Percentiles rank a stretch among this genome's conserved stretches.
Conservation (phyloP, 2,888 invertebrate genomes). For the Panopea generosa region DNA sequence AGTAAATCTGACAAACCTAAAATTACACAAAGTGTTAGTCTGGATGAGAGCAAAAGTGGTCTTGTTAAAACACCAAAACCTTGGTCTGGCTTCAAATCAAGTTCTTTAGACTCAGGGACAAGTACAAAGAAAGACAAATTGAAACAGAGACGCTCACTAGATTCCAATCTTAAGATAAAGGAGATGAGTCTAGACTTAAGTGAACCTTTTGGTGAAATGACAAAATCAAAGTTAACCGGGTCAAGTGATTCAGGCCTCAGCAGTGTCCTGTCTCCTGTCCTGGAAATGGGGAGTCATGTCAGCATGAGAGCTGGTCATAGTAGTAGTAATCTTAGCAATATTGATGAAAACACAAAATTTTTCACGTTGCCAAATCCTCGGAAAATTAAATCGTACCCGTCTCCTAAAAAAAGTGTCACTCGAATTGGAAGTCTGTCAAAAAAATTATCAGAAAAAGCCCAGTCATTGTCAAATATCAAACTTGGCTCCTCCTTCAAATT, state of each 20-base stretch:
- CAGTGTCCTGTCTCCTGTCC: slow-evolving; percentile 46
- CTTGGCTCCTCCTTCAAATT: slow-evolving; percentile 55
- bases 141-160: slow-evolving; percentile 47
- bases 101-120: slow-evolving; percentile 9
- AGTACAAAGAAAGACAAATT: slow-evolving; percentile 14
- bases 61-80: slow-evolving; percentile 5
- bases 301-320: slow-evolving; percentile 1
- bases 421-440: slow-evolving; percentile 54
- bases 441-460: slow-evolving; percentile 51
- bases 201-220: neutral
- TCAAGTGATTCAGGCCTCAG: slow-evolving; percentile 46
- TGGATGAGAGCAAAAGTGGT: neutral
- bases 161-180: slow-evolving; percentile 49
- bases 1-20: too few relatives aligned
- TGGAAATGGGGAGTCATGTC: slow-evolving; percentile 23
- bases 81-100: slow-evolving; percentile 7
- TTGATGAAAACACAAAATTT: slow-evolving; percentile 36
- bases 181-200: slow-evolving; percentile 33
- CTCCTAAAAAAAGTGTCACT: slow-evolving; percentile 29
- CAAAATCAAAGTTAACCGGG: slow-evolving; percentile 13
- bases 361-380: slow-evolving; percentile 52
- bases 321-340: slow-evolving; percentile 9
- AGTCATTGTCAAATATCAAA: slow-evolving; percentile 48
- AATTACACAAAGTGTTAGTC: too few relatives aligned
- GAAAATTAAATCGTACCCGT: slow-evolving; percentile 30